Base-by-base conservation (phyloP, 2,888 invertebrate genomes). In the Dasypolia templi region DNA sequence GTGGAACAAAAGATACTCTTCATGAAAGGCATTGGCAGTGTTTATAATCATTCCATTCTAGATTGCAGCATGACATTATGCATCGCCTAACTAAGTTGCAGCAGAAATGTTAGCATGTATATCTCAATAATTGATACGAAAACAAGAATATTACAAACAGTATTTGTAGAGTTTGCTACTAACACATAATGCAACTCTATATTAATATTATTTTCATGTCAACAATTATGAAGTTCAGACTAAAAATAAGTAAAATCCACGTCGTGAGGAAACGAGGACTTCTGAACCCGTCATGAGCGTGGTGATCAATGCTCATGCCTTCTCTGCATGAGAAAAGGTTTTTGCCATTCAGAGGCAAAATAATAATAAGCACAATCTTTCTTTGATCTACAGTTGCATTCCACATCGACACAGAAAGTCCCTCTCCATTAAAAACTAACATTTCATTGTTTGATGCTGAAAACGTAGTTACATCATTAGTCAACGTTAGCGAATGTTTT, bases 401-500 rank as follows among this genome's bases (percentile, higher is more conserved):
- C 3, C 42, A 79, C 49, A 56, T 35, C 22, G 12, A 79, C 29
- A 53, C 29, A 46, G 17, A 19, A 32, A 51, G n/a, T 26, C 51
- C 35, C 17, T 22, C 44, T 51, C 49, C 35, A 65, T 29, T 71
- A 22, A 49, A 17, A 26, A 46, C 46, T 46, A 53, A 58, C 39
- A 46, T 59, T 46, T 53, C 29, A 53, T 44, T 62, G 46, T 84
- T 77, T 78, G 76, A 77, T 76, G 32, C 44, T 71, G 62, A 79
- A 72, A 75, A 79, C 67, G n/a, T 75, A 79, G 81, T 73, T 73
- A 71, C 69, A 62, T 81, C 83, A 74, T 84, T 83, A 83, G 72
- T 76, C 46, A 67, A 63, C 63, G 46, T 58, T 70, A 70, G 39
- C 42, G 44, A 85, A 81, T 71, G 75, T 77, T 80, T 83, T 74